Percentiles rank a stretch among this genome's conserved stretches.
These are phyloP conservation scores for Brachypodius melanocephalos DNA, from an alignment of 2,113 vertebrate species.

Conservation along the genomic window DNA sequence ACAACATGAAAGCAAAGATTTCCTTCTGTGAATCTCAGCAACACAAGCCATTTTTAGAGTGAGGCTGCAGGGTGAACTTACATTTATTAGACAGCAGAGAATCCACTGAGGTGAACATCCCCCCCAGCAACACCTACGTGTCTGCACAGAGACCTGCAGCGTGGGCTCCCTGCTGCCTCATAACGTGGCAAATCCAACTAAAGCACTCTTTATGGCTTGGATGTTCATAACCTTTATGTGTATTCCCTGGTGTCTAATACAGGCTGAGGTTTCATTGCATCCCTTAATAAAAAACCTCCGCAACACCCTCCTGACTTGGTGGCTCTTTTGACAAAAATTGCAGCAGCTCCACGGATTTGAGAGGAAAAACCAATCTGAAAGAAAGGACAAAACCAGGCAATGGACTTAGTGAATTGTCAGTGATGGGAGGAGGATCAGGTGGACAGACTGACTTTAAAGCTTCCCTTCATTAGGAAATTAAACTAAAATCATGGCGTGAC, in stretches of 20 bases:
- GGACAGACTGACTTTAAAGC: not conserved
- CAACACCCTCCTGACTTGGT: not conserved
- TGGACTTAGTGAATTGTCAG: not conserved
- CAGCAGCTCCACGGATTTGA: not conserved
- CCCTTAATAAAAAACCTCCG: not conserved
- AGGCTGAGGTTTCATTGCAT: not conserved
- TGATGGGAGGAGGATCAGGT: not conserved
- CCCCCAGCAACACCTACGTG: not conserved
- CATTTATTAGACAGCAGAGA: not conserved
- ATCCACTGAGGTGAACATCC: not conserved
- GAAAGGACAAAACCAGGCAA: not conserved
- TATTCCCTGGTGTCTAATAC: not conserved
- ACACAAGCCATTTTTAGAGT: not conserved
- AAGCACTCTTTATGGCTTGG: conserved; percentile 1
- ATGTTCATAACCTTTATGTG: not conserved
- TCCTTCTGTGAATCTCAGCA: not conserved
- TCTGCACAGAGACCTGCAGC: not conserved
- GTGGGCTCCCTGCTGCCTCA: not conserved
- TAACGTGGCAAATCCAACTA: not conserved
- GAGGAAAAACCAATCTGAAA: not conserved
- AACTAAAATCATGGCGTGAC: not conserved
- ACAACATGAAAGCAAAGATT: not conserved
- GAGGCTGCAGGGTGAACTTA: not conserved
- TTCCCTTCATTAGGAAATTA: not conserved
- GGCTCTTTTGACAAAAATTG: not conserved